Evolutionary conservation across 2,888 invertebrate species (phyloP), one percentile per base, ranked within the genome.

Genomic region (Calameuta filiformis): DNA sequence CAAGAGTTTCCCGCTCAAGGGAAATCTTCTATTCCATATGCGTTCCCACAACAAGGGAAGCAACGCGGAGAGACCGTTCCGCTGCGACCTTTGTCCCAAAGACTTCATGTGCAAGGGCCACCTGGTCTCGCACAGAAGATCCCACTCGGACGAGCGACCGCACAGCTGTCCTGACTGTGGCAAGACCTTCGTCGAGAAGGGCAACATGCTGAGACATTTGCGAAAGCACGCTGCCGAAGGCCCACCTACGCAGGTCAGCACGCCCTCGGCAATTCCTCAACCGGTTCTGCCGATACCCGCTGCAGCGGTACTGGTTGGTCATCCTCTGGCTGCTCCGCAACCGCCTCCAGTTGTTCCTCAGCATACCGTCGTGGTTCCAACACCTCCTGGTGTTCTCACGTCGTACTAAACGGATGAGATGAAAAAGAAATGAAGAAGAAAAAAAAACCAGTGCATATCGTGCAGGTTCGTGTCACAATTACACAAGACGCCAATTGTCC

Each of bases 31-130:
- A 83, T 97, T 97, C 93, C 97, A 97, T 91, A 96, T 96, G 92
- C 94, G 97, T 79, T 97, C 97, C 83, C 97, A 97, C 92, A 96
- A 96, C 87, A 97, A 97, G 90, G 93, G 94, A 56, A 94, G 93
- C 84, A 94, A 93, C 82, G 94, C 94, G 80, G 94, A 94, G 83
- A 92, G 95, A 78, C 94, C 94, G 2, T 96, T 96, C 92, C 93
- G 95, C 77, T 97, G 97, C 89, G 97, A 97, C 86, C 92, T 97
- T 77, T 97, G 97, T 88, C 96, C 96, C 73, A 97, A 97, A 91
- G 96, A 96, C 90, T 97, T 97, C 90, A 95, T 97, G 93, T 97
- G 96, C 92, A 97, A 97, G 93, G 96, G 97, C 92, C 96, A 97
- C 91, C 92, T 97, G 85, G 96, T 96, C 76, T 95, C 96, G n/a